phyloP scores from a whole-genome alignment of 1,140 invertebrate species.

The Anastrepha obliqua region DNA sequence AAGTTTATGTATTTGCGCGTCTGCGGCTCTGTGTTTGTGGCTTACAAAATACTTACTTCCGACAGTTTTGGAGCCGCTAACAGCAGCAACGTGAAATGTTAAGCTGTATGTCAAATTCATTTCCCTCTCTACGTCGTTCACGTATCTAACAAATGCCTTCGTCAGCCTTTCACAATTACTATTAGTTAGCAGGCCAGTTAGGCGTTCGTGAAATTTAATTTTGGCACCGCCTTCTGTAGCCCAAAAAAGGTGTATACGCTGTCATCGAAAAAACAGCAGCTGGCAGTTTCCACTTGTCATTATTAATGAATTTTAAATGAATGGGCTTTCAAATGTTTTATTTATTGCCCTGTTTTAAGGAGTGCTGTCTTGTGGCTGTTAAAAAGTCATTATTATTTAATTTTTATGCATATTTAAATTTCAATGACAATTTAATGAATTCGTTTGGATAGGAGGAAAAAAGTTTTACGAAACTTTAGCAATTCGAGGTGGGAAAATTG shows the following conservation, averaged over 20 bases:
- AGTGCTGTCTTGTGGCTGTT: constrained; percentile 13
- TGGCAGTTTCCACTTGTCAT: constrained; percentile 37
- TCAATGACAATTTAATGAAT: background rate
- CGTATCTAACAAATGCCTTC: background rate
- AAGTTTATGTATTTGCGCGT: constrained; percentile 8
- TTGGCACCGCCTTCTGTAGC: constrained; percentile 1
- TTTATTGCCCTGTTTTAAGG: background rate
- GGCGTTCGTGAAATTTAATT: constrained; percentile 23
- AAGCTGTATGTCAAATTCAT: background rate
- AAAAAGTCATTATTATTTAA: constrained; percentile 23
- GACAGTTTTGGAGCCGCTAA: background rate
- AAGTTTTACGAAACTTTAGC: too few relatives aligned
- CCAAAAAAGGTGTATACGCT: constrained; percentile 14
- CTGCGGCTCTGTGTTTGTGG: background rate
- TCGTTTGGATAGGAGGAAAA: background rate
- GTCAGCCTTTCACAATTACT: constrained; percentile 43
- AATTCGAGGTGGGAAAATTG: too few relatives aligned
- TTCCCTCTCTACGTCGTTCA: background rate
- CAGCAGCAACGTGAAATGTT: background rate
- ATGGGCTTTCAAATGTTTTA: background rate
- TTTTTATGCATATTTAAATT: constrained; percentile 44
- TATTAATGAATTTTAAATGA: constrained; percentile 52
- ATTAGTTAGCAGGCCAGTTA: constrained; percentile 20
- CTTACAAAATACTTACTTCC: constrained; percentile 12
- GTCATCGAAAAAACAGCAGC: constrained; percentile 9